Evolutionary conservation across 37 sponge, comb jelly and placozoan species (phyloP), one percentile per base, ranked within the genome.

Genomic region (Spongilla lacustris): DNA sequence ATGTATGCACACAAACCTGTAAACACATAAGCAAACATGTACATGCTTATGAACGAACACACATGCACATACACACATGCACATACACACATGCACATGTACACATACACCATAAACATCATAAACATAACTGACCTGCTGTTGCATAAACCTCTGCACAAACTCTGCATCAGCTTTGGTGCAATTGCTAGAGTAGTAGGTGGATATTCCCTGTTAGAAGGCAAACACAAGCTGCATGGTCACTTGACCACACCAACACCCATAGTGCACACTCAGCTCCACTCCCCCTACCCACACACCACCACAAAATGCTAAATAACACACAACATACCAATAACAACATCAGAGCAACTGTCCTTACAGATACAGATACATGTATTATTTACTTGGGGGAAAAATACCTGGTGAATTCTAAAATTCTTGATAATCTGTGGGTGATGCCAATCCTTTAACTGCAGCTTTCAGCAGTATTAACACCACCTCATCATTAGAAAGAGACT

Each of bases 101-200:
- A 41, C 41, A 41, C 6, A 41, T 6, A 41, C 41, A 9, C 41
- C 41, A 38, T 22, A 37, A 58, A 81, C 38, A 29, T 5, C 25
- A 67, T 37, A 21, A 68, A 25, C 26, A 35, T 4, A 10, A 34
- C 72, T 79, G 31, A 96, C 96, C 90, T 92, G 92, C 30, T 87
- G 88, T 25, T 71, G 50, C 93, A 97, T 92, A 75, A 97, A 97
- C n/a, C 68, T 66, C 68, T 97, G 87, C 12, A 97, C 91, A n/a
- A 95, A 29, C 69, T 90, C 91, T 24, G 91, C 89, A 75, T 97
- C 97, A 33, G 74, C 80, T 30, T 29, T 72, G 34, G 37, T 78
- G 46, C 91, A 93, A 78, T 95, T 97, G 12, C 67, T 35, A 38
- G 97, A 95, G 49, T 95, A 97, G 89, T 97, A 97, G 4, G 96